A percentile compares a stretch with the other conserved stretches of the same genome.
Conservation (phyloP, 2,888 invertebrate genomes). For the Isoperla grammatica region DNA sequence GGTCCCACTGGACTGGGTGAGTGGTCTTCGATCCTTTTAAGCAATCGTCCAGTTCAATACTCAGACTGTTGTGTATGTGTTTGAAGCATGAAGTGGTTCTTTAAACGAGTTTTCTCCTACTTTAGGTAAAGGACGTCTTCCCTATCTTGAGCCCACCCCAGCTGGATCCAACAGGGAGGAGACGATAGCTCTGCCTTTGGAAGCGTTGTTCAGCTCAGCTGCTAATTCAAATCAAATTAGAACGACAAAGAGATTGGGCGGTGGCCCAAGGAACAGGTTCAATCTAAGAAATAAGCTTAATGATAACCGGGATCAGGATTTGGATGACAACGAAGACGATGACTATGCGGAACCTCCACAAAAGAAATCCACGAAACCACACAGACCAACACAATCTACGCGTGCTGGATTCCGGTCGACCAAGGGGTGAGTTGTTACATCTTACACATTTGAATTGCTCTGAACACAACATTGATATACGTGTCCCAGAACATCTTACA, state of each 20-base stretch:
- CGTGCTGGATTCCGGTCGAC: constrained; percentile 14
- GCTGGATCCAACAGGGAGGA: constrained; percentile 54
- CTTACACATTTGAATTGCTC: constrained; percentile 36
- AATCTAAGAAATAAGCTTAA: constrained; percentile 16
- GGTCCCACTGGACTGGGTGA: constrained; percentile 55
- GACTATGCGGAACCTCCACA: constrained; percentile 3
- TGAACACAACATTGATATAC: too few relatives aligned
- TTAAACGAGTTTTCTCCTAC: too few relatives aligned
- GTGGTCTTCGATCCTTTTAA: constrained; percentile 40
- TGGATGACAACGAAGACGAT: constrained; percentile 33
- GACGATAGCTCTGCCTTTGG: constrained; percentile 47
- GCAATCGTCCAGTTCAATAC: not conserved
- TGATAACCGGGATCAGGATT: constrained; percentile 38
- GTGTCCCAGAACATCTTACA: too few relatives aligned
- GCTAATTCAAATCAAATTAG: constrained; percentile 42
- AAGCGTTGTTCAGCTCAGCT: constrained; percentile 48
- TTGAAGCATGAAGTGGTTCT: not conserved
- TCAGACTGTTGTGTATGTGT: not conserved
- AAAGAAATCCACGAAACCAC: not conserved
- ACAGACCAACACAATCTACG: constrained; percentile 4
- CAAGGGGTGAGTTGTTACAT: constrained; percentile 5
- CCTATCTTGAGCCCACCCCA: constrained; percentile 60
- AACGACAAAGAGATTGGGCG: not conserved
- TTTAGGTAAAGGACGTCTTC: constrained; percentile 25
- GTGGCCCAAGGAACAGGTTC: constrained; percentile 11